Percentiles rank a stretch among this genome's conserved stretches.
These are phyloP conservation scores for Pteronura brasiliensis DNA, from an alignment of 2,113 vertebrate genomes.

Conservation along the genomic window DNA sequence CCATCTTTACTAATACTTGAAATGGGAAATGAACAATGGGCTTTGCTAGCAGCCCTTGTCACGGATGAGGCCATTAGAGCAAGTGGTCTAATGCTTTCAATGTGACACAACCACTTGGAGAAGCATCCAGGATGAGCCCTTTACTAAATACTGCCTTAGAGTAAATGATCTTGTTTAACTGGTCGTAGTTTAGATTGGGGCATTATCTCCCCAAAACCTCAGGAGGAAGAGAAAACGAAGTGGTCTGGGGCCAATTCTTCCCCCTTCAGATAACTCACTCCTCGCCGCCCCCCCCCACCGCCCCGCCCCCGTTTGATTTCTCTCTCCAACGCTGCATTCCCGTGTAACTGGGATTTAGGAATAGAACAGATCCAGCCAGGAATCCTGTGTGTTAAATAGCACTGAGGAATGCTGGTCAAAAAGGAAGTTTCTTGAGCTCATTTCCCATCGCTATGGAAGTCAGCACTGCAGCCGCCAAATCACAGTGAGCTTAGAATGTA, in stretches of 20 bases:
- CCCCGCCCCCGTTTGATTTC: not conserved
- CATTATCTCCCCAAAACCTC: slow-evolving; percentile 24
- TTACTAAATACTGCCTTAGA: not conserved
- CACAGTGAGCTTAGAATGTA: slow-evolving; percentile 69
- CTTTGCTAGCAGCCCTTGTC: not conserved
- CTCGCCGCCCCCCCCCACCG: no score
- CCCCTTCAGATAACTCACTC: not conserved
- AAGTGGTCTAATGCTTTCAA: not conserved
- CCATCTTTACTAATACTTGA: not conserved
- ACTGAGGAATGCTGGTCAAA: not conserved
- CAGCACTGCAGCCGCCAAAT: slow-evolving; percentile 52
- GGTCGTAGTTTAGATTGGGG: not conserved
- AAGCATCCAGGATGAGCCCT: not conserved
- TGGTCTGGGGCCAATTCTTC: not conserved
- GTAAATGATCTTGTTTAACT: not conserved
- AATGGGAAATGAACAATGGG: not conserved
- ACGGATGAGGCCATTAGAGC: not conserved
- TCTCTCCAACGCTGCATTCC: not conserved
- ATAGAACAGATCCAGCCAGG: not conserved
- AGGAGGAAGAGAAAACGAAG: slow-evolving; percentile 38
- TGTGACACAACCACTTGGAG: not conserved
- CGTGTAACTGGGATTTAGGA: not conserved
- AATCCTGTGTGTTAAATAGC: not conserved
- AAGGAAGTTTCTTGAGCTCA: slow-evolving; percentile 17
- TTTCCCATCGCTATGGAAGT: not conserved